A percentile compares a stretch with the other conserved stretches of the same genome.
These are phyloP conservation scores for Geopemphigus sp. DNA, from an alignment of 1,140 invertebrate genomes.

Conservation along the genomic window DNA sequence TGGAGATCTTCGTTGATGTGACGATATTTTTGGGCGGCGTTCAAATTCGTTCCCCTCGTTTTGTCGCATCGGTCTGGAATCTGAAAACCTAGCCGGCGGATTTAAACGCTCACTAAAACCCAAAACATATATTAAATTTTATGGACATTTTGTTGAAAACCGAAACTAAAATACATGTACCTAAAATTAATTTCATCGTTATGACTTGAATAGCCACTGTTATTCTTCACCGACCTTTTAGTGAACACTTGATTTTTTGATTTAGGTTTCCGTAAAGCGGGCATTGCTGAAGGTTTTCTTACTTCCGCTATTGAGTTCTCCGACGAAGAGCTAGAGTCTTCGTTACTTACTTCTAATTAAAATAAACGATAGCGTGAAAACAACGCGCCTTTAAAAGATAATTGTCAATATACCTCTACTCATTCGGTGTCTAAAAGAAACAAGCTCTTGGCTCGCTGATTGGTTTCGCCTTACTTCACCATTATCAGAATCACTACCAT, in stretches of 20 bases:
- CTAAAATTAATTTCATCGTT: constrained; percentile 79
- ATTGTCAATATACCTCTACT: constrained; percentile 9
- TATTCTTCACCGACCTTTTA: constrained; percentile 68
- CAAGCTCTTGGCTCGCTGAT: constrained; percentile 59
- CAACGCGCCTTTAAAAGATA: not conserved
- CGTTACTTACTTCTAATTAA: constrained; percentile 57
- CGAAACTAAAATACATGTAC: constrained; percentile 55
- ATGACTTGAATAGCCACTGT: constrained; percentile 73
- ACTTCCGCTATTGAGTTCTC: constrained; percentile 67
- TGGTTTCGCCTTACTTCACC: constrained; percentile 55
- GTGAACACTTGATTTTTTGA: constrained; percentile 59
- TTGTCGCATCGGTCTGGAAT: constrained; percentile 57
- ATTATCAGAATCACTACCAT: constrained; percentile 69
- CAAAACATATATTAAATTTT: not conserved
- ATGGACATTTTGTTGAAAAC: not conserved
- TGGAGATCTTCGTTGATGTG: constrained; percentile 52
- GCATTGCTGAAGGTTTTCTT: constrained; percentile 63
- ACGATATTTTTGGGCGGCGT: constrained; percentile 52
- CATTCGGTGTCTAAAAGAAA: constrained; percentile 60
- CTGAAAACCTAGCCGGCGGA: constrained; percentile 62
- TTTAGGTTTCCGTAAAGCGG: constrained; percentile 64
- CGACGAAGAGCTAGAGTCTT: constrained; percentile 70
- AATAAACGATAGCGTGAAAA: constrained; percentile 18
- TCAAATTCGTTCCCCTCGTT: constrained; percentile 55
- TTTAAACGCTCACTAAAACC: constrained; percentile 59